Base-by-base conservation (phyloP, 1,140 invertebrate genomes). In the Colletes gigas region DNA sequence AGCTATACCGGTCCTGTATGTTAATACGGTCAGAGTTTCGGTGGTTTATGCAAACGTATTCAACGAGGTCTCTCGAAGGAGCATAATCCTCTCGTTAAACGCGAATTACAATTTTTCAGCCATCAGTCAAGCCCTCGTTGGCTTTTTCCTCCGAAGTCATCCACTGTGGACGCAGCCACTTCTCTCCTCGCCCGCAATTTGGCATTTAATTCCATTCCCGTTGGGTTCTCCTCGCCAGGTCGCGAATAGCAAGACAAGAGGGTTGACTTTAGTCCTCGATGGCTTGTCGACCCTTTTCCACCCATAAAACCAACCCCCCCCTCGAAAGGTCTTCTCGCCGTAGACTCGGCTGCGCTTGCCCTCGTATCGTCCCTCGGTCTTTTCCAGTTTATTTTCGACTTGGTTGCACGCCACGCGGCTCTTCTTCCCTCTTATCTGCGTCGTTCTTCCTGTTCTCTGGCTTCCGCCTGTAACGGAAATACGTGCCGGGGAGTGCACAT, bases 321-420 rank as follows among this genome's bases (percentile, higher is more conserved):
- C 52, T n/a, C n/a, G 57, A 83, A 80, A 69, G 69, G 57, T 74
- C 77, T 47, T 44, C 41, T 7, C 54, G 75, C 69, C 4, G 60
- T 71, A 67, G 76, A 81, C 66, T 74, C 52, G 55, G 75, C 74
- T 72, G 67, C 81, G 72, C 57, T 84, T 71, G 76, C 72, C 55
- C 67, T 81, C 63, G 74, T 78, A 52, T 78, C 75, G 63, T 82
- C n/a, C 67, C 70, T 57, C 44, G 63, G 12, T 71, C 41, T 50
- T 78, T 82, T 65, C 63, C 67, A 72, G 70, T 84, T 67, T 84
- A 83, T 84, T 84, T 83, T 76, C 60, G 68, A 75, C 44, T 59
- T 39, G 39, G 69, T 4, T 59, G 55, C 69, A 9, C 69, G 54
- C 21, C 21, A 30, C 47, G 59, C 30, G 21, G 21, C 50, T 54